Evolutionary conservation across 2,113 vertebrate species (phyloP), one percentile per base, ranked within the genome.

Genomic region (Dermatemys mawii): DNA sequence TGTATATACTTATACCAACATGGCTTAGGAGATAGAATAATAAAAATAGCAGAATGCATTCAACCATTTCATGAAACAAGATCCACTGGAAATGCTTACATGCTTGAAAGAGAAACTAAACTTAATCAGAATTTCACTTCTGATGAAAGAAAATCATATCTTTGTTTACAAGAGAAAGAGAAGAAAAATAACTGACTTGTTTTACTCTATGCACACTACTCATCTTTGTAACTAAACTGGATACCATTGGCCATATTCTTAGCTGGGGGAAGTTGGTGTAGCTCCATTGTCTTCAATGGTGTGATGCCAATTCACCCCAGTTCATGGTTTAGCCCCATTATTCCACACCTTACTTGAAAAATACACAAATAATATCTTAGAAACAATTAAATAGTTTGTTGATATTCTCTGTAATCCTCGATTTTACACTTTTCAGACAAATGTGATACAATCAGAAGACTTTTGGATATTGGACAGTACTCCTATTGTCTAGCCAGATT

Each of bases 41-140:
- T 86, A 91, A 90, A 96, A 94, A 84, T 11, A 95, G 38, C 24
- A 80, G 35, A 95, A 88, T 83, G 22, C 12, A 54, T 91, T 89
- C 24, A 44, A 92, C 78, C 16, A 17, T 88, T 94, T 94, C 49
- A 85, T 54, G 78, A 93, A 97, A 48, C 16, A 81, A 86, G 95
- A 89, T 44, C 41, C 51, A 63, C 29, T 84, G 53, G 63, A 96
- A 94, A 94, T 38, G 8, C 4, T 90, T 87, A 78, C 1, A 38
- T 60, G 24, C 29, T 94, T 93, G 78, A 92, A 92, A 24, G 41
- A 90, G 51, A 91, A 94, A 88, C 38, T 80, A 73, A 94, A 91
- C 19, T 60, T 92, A 76, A 89, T 90, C 26, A 32, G 46, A 41
- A 79, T 86, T 88, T 86, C 13, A 70, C 89, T 94, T 95, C 70